Evolutionary conservation across 1,140 invertebrate genomes (phyloP), one percentile per base, ranked within the genome.

Genomic region (Aphis gossypii): DNA sequence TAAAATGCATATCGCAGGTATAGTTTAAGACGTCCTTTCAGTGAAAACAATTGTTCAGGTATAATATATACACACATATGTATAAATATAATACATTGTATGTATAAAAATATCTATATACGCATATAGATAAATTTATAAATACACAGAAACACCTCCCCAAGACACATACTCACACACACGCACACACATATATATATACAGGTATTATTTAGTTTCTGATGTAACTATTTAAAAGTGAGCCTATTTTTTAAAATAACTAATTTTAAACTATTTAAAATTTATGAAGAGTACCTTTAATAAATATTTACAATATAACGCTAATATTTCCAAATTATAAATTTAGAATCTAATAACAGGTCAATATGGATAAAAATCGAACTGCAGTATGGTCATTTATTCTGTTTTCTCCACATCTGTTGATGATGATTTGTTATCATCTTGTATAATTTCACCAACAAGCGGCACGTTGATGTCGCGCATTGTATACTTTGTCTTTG

Each of bases 401-500:
- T 54, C 5, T 5, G 5, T 41, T 41, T 18, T 41, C 35, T 56
- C 51, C 1, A 54, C 48, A 38, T 21, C 9, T 23, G 21, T 1
- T 9, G 88, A 56, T 3, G 23, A 25, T 5, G 87, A 21, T 21
- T 35, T 35, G n/a, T 88, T n/a, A 21, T 88, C n/a, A 8, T 54
- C 48, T 54, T 54, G n/a, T 23, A 38, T 1, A 41, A 89, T 1
- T 89, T 90, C 89, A 35, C 30, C 89, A 6, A 56, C 38, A 9
- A 90, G 41, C 14, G 82, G 82, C n/a, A 56, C n/a, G n/a, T n/a
- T 41, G 20, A 93, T 93, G 38, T 93, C 92, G 6, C 82, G 56
- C 82, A 93, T 93, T 1, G 92, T 93, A 23, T 93, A 93, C n/a
- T 83, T 86, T 0, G 92, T 54, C 51, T 93, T 93, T 0, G 92